Percentiles rank a stretch among this genome's conserved stretches.
phyloP scores from a whole-genome alignment of 2,113 vertebrate genomes.

The Amphiprion ocellaris region DNA sequence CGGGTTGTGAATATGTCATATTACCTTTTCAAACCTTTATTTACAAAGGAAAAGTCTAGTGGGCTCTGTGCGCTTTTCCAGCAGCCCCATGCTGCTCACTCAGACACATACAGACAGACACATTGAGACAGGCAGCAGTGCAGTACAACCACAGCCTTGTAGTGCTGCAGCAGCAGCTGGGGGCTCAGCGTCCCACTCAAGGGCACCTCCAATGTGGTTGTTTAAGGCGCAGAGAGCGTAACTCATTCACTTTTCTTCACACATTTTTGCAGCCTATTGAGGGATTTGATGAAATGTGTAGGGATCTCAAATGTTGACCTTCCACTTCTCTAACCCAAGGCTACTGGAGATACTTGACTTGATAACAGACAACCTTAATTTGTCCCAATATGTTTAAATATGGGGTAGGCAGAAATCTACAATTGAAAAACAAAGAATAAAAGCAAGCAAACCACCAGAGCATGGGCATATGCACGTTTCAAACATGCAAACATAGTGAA shows the following conservation, averaged over 20 bases:
- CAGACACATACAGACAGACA: slow-evolving; percentile 9
- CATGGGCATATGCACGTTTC: too few relatives aligned
- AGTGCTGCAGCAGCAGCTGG: slow-evolving; percentile 42
- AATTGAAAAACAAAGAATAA: too few relatives aligned
- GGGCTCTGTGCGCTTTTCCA: slow-evolving; percentile 22
- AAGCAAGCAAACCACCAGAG: too few relatives aligned
- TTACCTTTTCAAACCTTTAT: slow-evolving; percentile 29
- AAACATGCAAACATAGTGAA: too few relatives aligned
- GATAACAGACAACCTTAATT: too few relatives aligned
- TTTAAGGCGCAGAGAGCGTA: slow-evolving; percentile 19
- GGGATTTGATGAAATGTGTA: slow-evolving; percentile 17
- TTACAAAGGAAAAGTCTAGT: slow-evolving; percentile 10
- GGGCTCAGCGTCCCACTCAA: slow-evolving; percentile 50
- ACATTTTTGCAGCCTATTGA: slow-evolving; percentile 1
- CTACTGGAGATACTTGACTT: slow-evolving; percentile 6
- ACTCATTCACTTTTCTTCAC: slow-evolving; percentile 10
- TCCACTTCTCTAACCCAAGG: background rate
- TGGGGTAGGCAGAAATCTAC: too few relatives aligned
- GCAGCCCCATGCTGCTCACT: slow-evolving; percentile 23
- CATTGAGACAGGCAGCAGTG: slow-evolving; percentile 11
- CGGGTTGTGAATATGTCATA: slow-evolving; percentile 11
- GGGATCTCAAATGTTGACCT: slow-evolving; percentile 21
- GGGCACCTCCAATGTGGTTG: slow-evolving; percentile 30
- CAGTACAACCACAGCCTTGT: slow-evolving; percentile 49
- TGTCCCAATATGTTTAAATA: too few relatives aligned